Evolutionary conservation across 2,888 invertebrate genomes (phyloP).

Genomic region (Melanophora roralis): DNA sequence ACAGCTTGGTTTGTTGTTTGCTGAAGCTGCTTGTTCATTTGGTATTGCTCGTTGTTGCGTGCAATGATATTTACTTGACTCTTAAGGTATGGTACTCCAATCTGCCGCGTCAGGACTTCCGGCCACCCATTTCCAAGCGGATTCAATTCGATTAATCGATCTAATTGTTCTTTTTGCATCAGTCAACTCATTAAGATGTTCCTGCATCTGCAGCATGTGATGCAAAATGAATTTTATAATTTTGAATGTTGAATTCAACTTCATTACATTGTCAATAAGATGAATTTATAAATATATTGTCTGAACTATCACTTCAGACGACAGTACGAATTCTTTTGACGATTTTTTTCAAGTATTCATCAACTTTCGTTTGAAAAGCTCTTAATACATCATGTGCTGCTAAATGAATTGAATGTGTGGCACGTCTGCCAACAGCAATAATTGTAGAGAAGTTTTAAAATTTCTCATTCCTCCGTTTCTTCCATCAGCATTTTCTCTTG

Average conservation of each 20-base stretch:
- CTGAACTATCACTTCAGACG: not conserved
- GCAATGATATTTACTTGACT: conserved; percentile 14
- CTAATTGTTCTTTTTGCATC: not conserved
- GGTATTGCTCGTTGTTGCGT: conserved; percentile 27
- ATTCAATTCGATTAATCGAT: not conserved
- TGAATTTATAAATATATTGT: not conserved
- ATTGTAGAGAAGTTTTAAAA: not conserved
- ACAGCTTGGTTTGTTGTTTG: not conserved
- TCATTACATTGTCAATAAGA: not conserved
- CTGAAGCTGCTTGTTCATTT: conserved; percentile 14
- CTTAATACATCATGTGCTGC: conserved; percentile 28
- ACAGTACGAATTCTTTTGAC: not conserved
- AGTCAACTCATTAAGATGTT: not conserved
- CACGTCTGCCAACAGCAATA: not conserved
- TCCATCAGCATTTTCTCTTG: not conserved
- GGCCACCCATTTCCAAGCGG: not conserved
- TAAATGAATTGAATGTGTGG: conserved; percentile 27
- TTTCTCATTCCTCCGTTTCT: not conserved
- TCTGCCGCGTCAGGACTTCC: conserved; percentile 9
- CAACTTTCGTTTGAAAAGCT: not conserved
- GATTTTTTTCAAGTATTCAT: conserved; percentile 11
- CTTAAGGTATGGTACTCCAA: not conserved
- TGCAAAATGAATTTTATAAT: no score
- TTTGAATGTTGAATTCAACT: no score
- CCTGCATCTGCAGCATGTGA: conserved; percentile 2